Base-by-base conservation (phyloP, 2,113 vertebrate species). In the Ameiurus melas region DNA sequence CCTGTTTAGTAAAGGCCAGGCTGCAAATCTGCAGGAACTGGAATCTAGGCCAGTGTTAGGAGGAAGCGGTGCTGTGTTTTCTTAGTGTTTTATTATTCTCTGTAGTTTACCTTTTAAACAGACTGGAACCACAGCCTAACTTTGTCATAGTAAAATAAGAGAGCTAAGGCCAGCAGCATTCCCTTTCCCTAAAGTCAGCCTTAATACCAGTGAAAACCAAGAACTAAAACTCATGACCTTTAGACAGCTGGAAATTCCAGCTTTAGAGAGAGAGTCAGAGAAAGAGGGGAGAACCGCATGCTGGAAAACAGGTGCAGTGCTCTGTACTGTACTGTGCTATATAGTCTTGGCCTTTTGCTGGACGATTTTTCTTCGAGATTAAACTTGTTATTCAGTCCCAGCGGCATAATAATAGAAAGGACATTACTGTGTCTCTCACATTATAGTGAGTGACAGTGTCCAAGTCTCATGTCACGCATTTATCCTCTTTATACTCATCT, bases 191-290 rank as follows among this genome's bases (percentile, higher is more conserved):
- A 47, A 85, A 85, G 83, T 87, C 85, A 89, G 58, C 30, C 5
- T 80, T 51, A 77, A 43, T 83, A 53, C 53, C 80, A 83, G 66
- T 86, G 80, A 87, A 70, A 86, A 70, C 60, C 30, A 62, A 86
- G 84, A n/a, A 81, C 83, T 85, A 83, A 84, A 89, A 33, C 55
- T 70, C 25, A 77, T 90, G 85, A 89, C 83, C 71, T 92, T 85
- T 70, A 87, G 70, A 82, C 47, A 1, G 85, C 89, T 94, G 94
- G 93, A 94, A 95, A 90, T 94, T 1, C 90, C 91, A 88, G 62
- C 60, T 0, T 55, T 77, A 83, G 53, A 60, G 47, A 71, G 83
- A 70, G 66, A 85, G 77, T 13, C 60, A 68, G 16, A 9, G 68
- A 85, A 20, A 27, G 55, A 53, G 25, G n/a, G 66, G 82, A 19